Base-by-base conservation (phyloP, 2,797 vertebrate species). In the Pagetopsis macropterus region DNA sequence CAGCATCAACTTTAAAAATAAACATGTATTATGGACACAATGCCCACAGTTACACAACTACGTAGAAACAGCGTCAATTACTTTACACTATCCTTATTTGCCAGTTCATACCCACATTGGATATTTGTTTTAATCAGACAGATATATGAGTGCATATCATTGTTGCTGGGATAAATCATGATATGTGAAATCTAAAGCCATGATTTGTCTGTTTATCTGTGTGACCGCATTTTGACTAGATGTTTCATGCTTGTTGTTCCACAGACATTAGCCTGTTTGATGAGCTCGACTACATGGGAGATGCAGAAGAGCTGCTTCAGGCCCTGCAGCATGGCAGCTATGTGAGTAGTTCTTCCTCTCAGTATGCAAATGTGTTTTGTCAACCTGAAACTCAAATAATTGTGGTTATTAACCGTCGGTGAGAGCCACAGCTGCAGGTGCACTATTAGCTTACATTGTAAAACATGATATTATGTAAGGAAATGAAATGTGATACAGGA, bases 251-350 rank as follows among this genome's bases (percentile, higher is more conserved):
- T 52, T n/a, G 10, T 71, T 75, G 55, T 80, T 76, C 16, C 71
- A 21, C 81, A 99, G 98, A 97, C 79, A 93, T 97, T 21, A 93
- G 94, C 79, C 87, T 98, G 79, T 98, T 98, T 72, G 96, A 97
- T 93, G 97, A 97, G 82, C 91, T 98, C 59, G 92, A 93, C 50
- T 92, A 94, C 81, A 84, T 98, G 62, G 93, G 93, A 71, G 95
- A 95, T 81, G 88, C 93, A 21, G 94, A 94, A 16, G 96, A 96
- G 41, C 55, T 95, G 33, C 89, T 95, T 3, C 75, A 93, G 50
- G 93, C 93, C 45, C 63, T 94, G 57, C 85, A 87, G 71, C 91
- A 91, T 44, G 89, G 93, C 46, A 85, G 59, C 45, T 96, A 93
- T 62, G 95, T 95, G 88, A 92, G 94, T 95, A 31, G 45, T 45